Base-by-base conservation (phyloP, 2,797 vertebrate species). In the Balearica regulorum region DNA sequence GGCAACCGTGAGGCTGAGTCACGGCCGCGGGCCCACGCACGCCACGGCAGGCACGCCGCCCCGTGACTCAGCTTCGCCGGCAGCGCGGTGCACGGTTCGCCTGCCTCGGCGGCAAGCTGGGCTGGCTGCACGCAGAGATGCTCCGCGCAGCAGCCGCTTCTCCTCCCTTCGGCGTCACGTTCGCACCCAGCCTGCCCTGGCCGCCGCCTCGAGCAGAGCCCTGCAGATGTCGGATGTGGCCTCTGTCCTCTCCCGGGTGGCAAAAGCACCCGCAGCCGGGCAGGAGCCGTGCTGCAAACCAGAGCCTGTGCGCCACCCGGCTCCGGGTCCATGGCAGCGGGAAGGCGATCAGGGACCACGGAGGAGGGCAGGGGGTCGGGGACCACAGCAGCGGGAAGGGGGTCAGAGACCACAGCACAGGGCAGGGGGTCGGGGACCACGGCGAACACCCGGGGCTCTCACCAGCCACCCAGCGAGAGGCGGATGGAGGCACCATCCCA, bases 391-490 rank as follows among this genome's bases (percentile, higher is more conserved):
- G 13, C 28, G 14, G 29, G 22, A 16, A 46, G 16, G 4, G 22
- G 29, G 3, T 46, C 29, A 18, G n/a, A 13, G 53, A 31, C 31
- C 33, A 15, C 2, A 11, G 43, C 51, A 37, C 22, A 41, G 16
- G 31, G 11, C 37, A 58, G 21, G 26, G 13, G 43, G 4, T 44
- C 4, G 2, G 60, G n/a, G 7, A 48, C 31, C 39, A 54, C 0
- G 3, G 7, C 0, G 0, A 20, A 41, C 4, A 51, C 25, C 24
- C 33, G 31, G 31, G 71, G 11, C 28, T 83, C 51, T 46, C 26
- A 33, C 7, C 53, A 93, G 71, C 76, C 68, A 37, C 49, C 13
- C 61, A 43, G 43, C 0, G 0, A 83, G 68, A 90, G 62, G 37
- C 0, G 0, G 68, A 44, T 25, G 62, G 68, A 94, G 7, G 13